Evolutionary conservation across 2,888 invertebrate species (phyloP), one percentile per base, ranked within the genome.

Genomic region (Lycophotia porphyrea): DNA sequence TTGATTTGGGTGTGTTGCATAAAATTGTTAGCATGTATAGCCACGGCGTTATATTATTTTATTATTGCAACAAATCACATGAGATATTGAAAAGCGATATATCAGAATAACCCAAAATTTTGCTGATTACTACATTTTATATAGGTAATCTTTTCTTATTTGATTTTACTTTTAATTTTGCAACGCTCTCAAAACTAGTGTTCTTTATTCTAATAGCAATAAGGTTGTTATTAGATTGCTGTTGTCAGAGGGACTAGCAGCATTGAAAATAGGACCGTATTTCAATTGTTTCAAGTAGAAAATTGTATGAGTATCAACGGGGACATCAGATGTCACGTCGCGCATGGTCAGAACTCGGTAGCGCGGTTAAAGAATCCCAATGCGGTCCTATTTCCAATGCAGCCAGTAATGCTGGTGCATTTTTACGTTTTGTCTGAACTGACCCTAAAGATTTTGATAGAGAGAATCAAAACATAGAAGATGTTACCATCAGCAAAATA

Each of bases 1-100:
- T 69, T 27, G 2, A 27, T 1, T 60, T 71, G 85, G 78, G 83
- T 82, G 81, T 81, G 81, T 81, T 85, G 85, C 69, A 66, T 67
- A 52, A 64, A 67, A 13, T 58, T 11, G 44, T 63, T n/a, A 47
- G 49, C n/a, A 70, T 69, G 49, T 55, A 18, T 52, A 76, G 76
- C 52, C 82, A 60, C 84, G 66, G 75, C 55, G 31, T 24, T 58
- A 55, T n/a, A 75, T 52, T 18, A 61, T 13, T 55, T 61, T 42
- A 66, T 78, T 72, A 76, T 67, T 65, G 71, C 44, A 42, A 80
- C 63, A 73, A 61, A 44, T 49, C 21, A 39, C 36, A 21, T 24
- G 21, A 39, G 21, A 24, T 18, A 13, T 49, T 49, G 7, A 18
- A 34, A 34, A 52, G 24, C 36, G 24, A 66, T 69, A 84, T 67